Evolutionary conservation across 2,113 vertebrate genomes (phyloP).

Genomic region (Arizona elegans): DNA sequence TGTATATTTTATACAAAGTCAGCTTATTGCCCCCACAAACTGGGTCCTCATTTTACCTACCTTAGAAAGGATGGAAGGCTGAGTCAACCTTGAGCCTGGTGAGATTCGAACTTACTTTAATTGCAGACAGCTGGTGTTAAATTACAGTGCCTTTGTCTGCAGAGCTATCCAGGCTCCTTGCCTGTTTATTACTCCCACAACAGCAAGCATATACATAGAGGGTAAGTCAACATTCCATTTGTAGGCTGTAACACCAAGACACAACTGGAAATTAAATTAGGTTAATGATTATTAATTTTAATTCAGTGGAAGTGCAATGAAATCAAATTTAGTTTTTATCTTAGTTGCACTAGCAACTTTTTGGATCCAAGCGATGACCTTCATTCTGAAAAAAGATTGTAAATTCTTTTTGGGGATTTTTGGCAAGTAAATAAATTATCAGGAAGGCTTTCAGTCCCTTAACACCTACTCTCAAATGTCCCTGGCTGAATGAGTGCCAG

Average conservation of each 20-base stretch:
- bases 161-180: no score
- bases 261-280: not conserved
- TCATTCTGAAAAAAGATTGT: not conserved
- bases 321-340: not conserved
- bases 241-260: not conserved
- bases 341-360: not conserved
- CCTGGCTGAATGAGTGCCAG: not conserved
- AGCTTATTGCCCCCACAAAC: no score
- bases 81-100: no score
- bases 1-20: no score
- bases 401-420: not conserved
- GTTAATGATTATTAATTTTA: not conserved
- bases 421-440: not conserved
- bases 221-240: not conserved
- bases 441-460: no score
- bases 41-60: no score
- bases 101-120: no score
- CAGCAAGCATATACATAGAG: not conserved
- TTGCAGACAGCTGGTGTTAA: no score
- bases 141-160: no score
- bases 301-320: not conserved
- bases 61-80: no score
- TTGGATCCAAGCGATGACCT: not conserved
- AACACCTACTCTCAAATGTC: not conserved
- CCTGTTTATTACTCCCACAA: not conserved